Evolutionary conservation across 2,888 invertebrate genomes (phyloP).

Genomic region (Eristalis pertinax): DNA sequence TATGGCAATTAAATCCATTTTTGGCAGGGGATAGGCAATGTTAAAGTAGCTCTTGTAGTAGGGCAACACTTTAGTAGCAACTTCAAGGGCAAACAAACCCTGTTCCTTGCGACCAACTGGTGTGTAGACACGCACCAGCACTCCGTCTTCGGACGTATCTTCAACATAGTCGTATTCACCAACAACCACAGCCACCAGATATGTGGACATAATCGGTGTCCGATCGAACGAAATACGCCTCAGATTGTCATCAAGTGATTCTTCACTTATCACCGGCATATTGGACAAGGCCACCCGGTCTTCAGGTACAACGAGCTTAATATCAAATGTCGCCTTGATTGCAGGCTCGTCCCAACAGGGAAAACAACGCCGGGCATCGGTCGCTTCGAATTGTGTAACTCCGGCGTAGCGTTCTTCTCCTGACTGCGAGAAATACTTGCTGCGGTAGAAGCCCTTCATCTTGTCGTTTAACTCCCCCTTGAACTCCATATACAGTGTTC

Average conservation of each 20-base stretch:
- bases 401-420: slow-evolving; percentile 92
- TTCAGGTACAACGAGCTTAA: slow-evolving; percentile 90
- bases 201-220: slow-evolving; percentile 97
- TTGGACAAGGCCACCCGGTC: slow-evolving; percentile 95
- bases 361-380: slow-evolving; percentile 95
- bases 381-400: slow-evolving; percentile 95
- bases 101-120: slow-evolving; percentile 96
- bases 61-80: slow-evolving; percentile 94
- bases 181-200: slow-evolving; percentile 95
- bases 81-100: slow-evolving; percentile 94
- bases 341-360: slow-evolving; percentile 99
- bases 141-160: slow-evolving; percentile 90
- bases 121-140: slow-evolving; percentile 91
- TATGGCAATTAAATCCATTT: slow-evolving; percentile 97
- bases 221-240: slow-evolving; percentile 87
- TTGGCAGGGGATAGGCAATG: slow-evolving; percentile 96
- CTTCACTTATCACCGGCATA: slow-evolving; percentile 87
- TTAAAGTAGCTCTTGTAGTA: slow-evolving; percentile 98
- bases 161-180: slow-evolving; percentile 98
- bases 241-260: slow-evolving; percentile 81
- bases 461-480: slow-evolving; percentile 94
- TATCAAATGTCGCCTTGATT: slow-evolving; percentile 96
- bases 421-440: slow-evolving; percentile 88
- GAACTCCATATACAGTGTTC: slow-evolving; percentile 86
- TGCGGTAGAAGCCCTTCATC: slow-evolving; percentile 97